Conservation (phyloP, 1,140 invertebrate genomes). For the Phthorimaea operculella region DNA sequence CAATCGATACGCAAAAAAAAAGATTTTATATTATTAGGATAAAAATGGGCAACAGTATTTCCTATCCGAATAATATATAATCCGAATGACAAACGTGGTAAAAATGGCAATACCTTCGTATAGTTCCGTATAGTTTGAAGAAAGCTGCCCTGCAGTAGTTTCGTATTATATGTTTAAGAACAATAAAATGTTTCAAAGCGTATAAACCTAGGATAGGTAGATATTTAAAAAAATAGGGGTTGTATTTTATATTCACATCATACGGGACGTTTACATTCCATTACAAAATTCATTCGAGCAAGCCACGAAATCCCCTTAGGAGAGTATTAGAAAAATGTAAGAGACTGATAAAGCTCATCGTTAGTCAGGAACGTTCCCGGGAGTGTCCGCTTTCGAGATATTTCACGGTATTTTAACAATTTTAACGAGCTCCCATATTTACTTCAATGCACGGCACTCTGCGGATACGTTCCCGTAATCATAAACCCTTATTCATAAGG, state of each 20-base stretch:
- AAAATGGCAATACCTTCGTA: too few species aligned
- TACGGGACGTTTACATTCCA: not conserved
- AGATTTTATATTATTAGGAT: too few species aligned
- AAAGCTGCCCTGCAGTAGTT: too few species aligned
- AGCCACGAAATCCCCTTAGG: constrained; percentile 47
- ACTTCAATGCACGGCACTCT: constrained; percentile 27
- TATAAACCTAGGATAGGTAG: too few species aligned
- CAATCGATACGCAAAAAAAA: too few species aligned
- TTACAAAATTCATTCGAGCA: constrained; percentile 1
- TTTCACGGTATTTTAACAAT: constrained; percentile 66
- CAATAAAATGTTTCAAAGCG: too few species aligned
- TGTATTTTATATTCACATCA: not conserved
- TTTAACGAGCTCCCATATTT: constrained; percentile 63
- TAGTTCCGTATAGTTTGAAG: too few species aligned
- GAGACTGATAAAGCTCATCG: constrained; percentile 55
- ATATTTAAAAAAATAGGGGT: too few species aligned
- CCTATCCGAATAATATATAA: too few species aligned
- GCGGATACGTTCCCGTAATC: not conserved
- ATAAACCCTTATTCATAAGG: not conserved
- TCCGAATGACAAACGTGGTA: too few species aligned
- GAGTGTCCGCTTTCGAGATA: constrained; percentile 54
- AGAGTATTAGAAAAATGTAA: constrained; percentile 63
- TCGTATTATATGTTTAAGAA: too few species aligned
- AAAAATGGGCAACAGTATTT: too few species aligned
- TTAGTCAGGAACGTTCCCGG: constrained; percentile 30